Base-by-base conservation (phyloP, 2,888 invertebrate species). In the Sacculina carcini region DNA sequence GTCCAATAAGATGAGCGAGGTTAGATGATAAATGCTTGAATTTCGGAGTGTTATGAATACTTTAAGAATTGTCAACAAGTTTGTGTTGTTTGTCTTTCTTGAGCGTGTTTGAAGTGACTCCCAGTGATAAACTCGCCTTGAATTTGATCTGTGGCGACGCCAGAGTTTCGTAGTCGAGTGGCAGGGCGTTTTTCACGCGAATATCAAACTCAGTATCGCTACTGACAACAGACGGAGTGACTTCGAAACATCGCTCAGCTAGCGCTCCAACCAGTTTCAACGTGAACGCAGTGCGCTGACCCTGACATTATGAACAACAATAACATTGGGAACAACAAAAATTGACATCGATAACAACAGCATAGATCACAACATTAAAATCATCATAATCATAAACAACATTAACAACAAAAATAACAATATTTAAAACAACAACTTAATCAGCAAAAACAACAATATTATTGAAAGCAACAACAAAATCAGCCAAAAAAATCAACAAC, bases 91-190 rank as follows among this genome's bases (percentile, higher is more conserved):
- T n/a, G n/a, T n/a, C n/a, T n/a, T n/a, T n/a, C n/a, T n/a, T n/a
- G n/a, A n/a, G n/a, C n/a, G n/a, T n/a, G n/a, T n/a, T n/a, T n/a
- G n/a, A n/a, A n/a, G n/a, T n/a, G n/a, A n/a, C n/a, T n/a, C n/a
- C n/a, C n/a, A n/a, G n/a, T n/a, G n/a, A n/a, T n/a, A n/a, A n/a
- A n/a, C n/a, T n/a, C n/a, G n/a, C 79, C 70, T 76, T 76, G 65
- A 82, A 79, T 55, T 73, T 68, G 28, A 86, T 76, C 56, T 77
- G 75, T 60, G 78, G 74, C 9, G 12, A 23, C 23, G 23, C 7
- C 51, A 78, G 70, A 56, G 73, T 71, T 65, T 92, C 92, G 61
- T 78, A 92, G 66, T 92, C 89, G 57, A 92, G 71, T 59, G 80
- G 68, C 1, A 72, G 69, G 57, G 81, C 79, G 63, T 89, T 81